phyloP scores from a whole-genome alignment of 2,797 vertebrate genomes.

The Mus caroli region DNA sequence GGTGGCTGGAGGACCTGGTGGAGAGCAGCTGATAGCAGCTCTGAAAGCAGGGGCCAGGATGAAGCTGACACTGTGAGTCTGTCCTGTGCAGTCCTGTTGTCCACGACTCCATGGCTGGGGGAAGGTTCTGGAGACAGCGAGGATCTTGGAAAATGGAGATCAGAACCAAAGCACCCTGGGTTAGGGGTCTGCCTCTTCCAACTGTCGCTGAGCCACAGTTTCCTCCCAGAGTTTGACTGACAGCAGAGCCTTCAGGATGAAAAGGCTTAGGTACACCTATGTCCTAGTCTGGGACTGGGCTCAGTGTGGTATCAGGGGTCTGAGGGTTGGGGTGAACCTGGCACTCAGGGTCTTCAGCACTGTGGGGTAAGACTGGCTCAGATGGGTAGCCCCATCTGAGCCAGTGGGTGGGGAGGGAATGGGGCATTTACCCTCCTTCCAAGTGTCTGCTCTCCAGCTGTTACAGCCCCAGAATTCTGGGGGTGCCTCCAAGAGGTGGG shows the following conservation, averaged over 20 bases:
- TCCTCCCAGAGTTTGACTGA: accelerated
- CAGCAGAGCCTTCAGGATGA: background rate
- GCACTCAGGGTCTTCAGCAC: background rate
- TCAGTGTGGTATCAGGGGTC: accelerated
- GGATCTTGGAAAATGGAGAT: too few species aligned
- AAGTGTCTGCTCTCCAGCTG: background rate
- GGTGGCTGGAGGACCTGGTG: background rate
- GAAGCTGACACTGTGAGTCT: background rate
- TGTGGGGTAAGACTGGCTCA: background rate
- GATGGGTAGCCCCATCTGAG: accelerated
- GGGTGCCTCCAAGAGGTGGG: background rate
- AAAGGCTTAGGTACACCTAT: accelerated
- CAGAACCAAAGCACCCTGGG: background rate
- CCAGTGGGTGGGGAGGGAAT: too few species aligned
- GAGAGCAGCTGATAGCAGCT: background rate
- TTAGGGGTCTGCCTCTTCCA: background rate
- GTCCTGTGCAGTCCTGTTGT: too few species aligned
- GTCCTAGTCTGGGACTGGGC: accelerated
- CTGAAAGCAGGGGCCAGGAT: background rate
- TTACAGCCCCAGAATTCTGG: background rate
- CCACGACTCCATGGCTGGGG: background rate
- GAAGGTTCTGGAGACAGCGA: too few species aligned
- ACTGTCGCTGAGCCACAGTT: background rate
- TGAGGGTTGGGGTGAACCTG: background rate
- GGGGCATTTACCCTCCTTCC: background rate